Evolutionary conservation across 2,888 invertebrate genomes (phyloP).

Genomic region (Eupithecia pulchellata): DNA sequence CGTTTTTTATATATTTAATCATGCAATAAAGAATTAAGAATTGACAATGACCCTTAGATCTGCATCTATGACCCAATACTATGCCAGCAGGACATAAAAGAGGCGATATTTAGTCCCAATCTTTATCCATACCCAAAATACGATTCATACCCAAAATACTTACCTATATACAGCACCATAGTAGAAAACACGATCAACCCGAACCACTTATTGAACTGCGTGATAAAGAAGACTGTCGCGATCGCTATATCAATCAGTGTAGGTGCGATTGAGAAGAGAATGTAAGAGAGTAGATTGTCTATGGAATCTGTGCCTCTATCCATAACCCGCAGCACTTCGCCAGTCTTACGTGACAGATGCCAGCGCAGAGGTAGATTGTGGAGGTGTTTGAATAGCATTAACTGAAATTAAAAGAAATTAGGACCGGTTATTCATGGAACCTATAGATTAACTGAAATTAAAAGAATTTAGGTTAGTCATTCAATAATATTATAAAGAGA

Average conservation of each 20-base stretch:
- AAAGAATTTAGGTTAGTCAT: no score
- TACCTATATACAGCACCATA: constrained; percentile 96
- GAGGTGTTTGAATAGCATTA: constrained; percentile 94
- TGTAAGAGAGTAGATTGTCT: constrained; percentile 95
- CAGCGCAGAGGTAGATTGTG: constrained; percentile 96
- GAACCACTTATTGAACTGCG: constrained; percentile 96
- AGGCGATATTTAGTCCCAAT: no score
- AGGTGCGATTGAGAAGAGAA: constrained; percentile 96
- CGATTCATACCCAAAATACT: no score
- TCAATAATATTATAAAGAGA: no score
- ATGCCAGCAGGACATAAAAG: no score
- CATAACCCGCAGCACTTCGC: constrained; percentile 98
- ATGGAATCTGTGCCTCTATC: constrained; percentile 98
- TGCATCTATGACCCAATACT: no score
- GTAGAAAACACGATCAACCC: constrained; percentile 97
- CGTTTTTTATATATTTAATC: no score
- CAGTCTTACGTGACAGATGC: constrained; percentile 98
- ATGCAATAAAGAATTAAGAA: no score
- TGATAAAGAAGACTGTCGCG: constrained; percentile 95
- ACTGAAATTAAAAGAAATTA: constrained; percentile 73
- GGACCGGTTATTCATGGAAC: no score
- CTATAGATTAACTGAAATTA: no score
- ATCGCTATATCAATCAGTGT: constrained; percentile 96
- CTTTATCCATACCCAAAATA: no score
- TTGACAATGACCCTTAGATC: no score